Evolutionary conservation across 2,888 invertebrate species (phyloP).

Genomic region (Rhagonycha fulva): DNA sequence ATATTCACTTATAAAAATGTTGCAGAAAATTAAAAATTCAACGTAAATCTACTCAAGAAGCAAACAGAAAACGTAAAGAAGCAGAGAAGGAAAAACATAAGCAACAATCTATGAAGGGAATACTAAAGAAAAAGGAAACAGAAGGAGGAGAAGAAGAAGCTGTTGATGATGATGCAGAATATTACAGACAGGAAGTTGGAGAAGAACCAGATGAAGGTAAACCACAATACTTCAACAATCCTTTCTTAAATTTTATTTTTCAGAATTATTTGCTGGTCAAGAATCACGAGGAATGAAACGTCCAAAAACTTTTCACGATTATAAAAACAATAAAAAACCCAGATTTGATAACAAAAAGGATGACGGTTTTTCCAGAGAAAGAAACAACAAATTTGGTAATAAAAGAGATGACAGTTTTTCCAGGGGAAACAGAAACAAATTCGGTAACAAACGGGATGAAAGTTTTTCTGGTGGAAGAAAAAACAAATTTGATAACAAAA

Average conservation of each 20-base stretch:
- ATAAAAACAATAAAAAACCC: slow-evolving; percentile 41
- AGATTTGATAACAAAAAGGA: slow-evolving; percentile 31
- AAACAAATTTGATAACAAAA: neutral
- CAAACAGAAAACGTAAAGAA: slow-evolving; percentile 72
- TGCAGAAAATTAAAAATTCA: slow-evolving; percentile 74
- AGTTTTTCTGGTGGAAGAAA: neutral
- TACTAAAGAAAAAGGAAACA: slow-evolving; percentile 60
- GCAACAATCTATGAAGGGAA: slow-evolving; percentile 70
- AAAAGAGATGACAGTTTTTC: neutral
- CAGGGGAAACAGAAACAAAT: neutral
- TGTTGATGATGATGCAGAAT: slow-evolving; percentile 76
- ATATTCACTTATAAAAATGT: neutral
- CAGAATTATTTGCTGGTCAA: slow-evolving; percentile 40
- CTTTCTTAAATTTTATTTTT: slow-evolving; percentile 7
- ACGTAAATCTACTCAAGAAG: slow-evolving; percentile 75
- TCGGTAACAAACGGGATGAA: neutral
- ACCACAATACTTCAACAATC: slow-evolving; percentile 10
- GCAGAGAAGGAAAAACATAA: slow-evolving; percentile 66
- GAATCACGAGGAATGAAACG: slow-evolving; percentile 35
- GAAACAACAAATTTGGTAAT: neutral
- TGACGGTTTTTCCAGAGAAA: neutral
- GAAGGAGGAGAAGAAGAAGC: slow-evolving; percentile 57
- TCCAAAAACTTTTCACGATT: slow-evolving; percentile 35
- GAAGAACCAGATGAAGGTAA: slow-evolving; percentile 83
- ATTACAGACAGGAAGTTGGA: slow-evolving; percentile 87